These are phyloP conservation scores for Hyperoplus lanceolatus DNA, from an alignment of 2,797 vertebrate species.

Conservation along the genomic window DNA sequence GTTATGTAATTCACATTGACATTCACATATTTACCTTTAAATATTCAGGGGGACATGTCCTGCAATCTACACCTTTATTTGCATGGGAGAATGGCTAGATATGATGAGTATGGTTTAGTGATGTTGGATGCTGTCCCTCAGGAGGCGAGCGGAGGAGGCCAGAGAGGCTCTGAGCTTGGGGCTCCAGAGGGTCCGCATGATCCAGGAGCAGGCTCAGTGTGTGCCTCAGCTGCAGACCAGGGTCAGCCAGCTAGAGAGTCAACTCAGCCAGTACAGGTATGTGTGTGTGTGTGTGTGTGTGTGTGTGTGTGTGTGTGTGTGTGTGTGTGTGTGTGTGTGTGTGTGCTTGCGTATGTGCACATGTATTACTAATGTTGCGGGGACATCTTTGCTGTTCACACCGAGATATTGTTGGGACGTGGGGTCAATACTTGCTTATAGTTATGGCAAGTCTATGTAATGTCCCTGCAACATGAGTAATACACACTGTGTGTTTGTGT, in stretches of 20 bases:
- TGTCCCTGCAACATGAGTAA: too few relatives aligned
- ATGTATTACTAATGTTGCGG: too few relatives aligned
- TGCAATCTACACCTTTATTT: background rate
- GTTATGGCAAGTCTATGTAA: too few relatives aligned
- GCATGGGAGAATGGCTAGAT: background rate
- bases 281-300: background rate
- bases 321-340: too few relatives aligned
- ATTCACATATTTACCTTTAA: too few relatives aligned
- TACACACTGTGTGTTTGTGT: constrained; percentile 2
- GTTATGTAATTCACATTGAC: too few relatives aligned
- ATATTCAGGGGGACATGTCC: too few relatives aligned
- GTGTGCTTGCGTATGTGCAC: too few relatives aligned
- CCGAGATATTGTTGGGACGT: too few relatives aligned
- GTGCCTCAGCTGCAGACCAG: constrained; percentile 77
- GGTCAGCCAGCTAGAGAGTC: constrained; percentile 77
- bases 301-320: too few relatives aligned
- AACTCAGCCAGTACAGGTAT: constrained; percentile 80
- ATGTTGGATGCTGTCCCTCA: constrained; percentile 50
- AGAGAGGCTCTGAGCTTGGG: constrained; percentile 81
- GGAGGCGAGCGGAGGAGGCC: constrained; percentile 83
- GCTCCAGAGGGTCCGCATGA: constrained; percentile 79
- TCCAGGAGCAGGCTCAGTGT: constrained; percentile 82
- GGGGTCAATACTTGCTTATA: too few relatives aligned
- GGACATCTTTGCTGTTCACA: too few relatives aligned
- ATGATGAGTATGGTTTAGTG: background rate